Conservation (phyloP, 2,888 invertebrate species). For the Argynnis bischoffii region DNA sequence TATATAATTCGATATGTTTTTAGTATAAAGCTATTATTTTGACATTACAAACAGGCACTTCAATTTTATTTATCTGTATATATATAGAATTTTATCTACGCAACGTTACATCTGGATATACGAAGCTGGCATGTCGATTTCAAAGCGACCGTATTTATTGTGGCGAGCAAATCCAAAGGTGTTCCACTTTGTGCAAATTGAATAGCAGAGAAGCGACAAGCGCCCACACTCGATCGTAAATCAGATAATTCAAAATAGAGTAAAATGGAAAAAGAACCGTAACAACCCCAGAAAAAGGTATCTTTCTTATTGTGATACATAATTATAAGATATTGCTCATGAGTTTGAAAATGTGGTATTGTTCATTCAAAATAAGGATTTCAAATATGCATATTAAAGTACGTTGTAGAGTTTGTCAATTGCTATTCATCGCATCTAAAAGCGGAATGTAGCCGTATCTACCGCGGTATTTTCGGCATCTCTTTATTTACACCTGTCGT, state of each 20-base stretch:
- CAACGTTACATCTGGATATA: constrained; percentile 25
- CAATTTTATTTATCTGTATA: too few species aligned
- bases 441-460: constrained; percentile 56
- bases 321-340: constrained; percentile 53
- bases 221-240: constrained; percentile 69
- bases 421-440: constrained; percentile 50
- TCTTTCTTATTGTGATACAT: constrained; percentile 43
- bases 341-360: constrained; percentile 65
- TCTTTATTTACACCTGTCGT: constrained; percentile 69
- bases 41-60: too few species aligned
- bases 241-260: constrained; percentile 55
- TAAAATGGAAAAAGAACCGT: constrained; percentile 54
- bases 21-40: too few species aligned
- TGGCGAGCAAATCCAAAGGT: constrained; percentile 59
- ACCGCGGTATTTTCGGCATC: constrained; percentile 60
- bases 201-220: constrained; percentile 62
- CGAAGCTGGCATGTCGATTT: constrained; percentile 46
- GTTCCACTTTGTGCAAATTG: constrained; percentile 69
- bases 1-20: too few species aligned
- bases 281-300: constrained; percentile 49
- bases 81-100: background rate
- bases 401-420: constrained; percentile 70
- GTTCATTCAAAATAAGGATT: constrained; percentile 70
- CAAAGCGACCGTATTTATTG: constrained; percentile 55
- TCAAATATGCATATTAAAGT: constrained; percentile 74